Percentiles rank a stretch among this genome's conserved stretches.
Evolutionary conservation across 2,113 vertebrate species (phyloP).

Genomic region (Psittacara wagleri): DNA sequence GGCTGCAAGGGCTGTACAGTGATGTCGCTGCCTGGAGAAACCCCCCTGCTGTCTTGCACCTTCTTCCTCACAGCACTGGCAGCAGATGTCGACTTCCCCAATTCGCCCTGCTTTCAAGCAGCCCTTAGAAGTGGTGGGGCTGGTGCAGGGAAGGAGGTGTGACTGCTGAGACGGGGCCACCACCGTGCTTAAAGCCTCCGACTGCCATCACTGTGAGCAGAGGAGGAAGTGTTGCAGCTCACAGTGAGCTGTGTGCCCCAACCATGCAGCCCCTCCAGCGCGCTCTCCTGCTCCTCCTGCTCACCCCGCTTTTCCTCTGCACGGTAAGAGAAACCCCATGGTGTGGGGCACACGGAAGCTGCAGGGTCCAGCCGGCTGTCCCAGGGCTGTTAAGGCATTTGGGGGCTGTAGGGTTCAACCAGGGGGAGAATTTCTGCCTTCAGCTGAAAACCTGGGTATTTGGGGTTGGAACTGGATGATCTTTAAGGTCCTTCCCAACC

Average conservation of each 20-base stretch:
- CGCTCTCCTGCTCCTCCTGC: not conserved
- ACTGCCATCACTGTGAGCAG: fast-evolving
- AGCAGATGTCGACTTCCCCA: fast-evolving
- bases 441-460: fast-evolving
- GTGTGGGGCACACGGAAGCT: fast-evolving
- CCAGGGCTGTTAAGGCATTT: fast-evolving
- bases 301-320: not conserved
- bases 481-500: not conserved
- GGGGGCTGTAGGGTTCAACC: not conserved
- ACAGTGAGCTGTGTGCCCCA: fast-evolving
- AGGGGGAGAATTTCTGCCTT: not conserved
- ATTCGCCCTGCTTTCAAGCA: fast-evolving
- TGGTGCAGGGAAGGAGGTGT: not conserved
- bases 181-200: fast-evolving
- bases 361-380: not conserved
- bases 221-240: not conserved
- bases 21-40: fast-evolving
- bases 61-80: fast-evolving
- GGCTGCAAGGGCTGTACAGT: fast-evolving
- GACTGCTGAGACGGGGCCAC: not conserved
- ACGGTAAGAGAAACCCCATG: not conserved
- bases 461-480: not conserved
- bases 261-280: slow-evolving; percentile 9
- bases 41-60: fast-evolving
- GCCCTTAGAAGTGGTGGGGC: not conserved